Base-by-base conservation (phyloP, 2,797 vertebrate species). In the Loriculus beryllinus region DNA sequence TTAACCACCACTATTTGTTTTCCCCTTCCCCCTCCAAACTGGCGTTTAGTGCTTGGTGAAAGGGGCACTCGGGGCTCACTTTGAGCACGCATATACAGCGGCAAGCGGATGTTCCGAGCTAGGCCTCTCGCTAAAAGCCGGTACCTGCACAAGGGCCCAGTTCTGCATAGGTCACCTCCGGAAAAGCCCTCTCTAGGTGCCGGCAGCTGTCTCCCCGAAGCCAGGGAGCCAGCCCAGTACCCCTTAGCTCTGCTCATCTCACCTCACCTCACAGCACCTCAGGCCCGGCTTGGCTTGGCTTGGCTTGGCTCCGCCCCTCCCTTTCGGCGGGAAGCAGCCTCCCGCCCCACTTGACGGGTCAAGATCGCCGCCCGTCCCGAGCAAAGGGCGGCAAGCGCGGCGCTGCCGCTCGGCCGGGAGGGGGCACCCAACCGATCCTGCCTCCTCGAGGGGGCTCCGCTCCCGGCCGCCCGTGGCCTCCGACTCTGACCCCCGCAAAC, bases 1-100 rank as follows among this genome's bases (percentile, higher is more conserved):
- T 42, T 11, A 28, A 39, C 25, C 35, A 18, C 28, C 57, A 19
- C 57, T 28, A 25, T 8, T 7, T 1, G 5, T 16, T 31, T 2
- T 1, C 0, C 18, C 5, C 7, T 31, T 48, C 5, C 23, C 7
- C 9, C 37, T n/a, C 22, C 5, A 45, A 16, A 10, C 19, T 1
- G 6, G 18, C 42, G 1, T 3, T 3, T 26, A 17, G 1, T 2
- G 4, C 8, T 25, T 4, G 40, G 1, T 0, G 5, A 8, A 3
- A 12, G 9, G 29, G 35, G 39, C 37, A 3, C 0, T 4, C 9
- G 0, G 40, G 65, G 16, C 8, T 1, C 14, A 14, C 29, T 2
- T 35, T 0, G 14, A 31, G 28, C 28, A 1, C 8, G 4, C 2
- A 68, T 1, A 39, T 48, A 4, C 14, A 8, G 14, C 21, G 14